These are phyloP conservation scores for Helicoverpa zea DNA, from an alignment of 1,140 invertebrate species.

Conservation along the genomic window DNA sequence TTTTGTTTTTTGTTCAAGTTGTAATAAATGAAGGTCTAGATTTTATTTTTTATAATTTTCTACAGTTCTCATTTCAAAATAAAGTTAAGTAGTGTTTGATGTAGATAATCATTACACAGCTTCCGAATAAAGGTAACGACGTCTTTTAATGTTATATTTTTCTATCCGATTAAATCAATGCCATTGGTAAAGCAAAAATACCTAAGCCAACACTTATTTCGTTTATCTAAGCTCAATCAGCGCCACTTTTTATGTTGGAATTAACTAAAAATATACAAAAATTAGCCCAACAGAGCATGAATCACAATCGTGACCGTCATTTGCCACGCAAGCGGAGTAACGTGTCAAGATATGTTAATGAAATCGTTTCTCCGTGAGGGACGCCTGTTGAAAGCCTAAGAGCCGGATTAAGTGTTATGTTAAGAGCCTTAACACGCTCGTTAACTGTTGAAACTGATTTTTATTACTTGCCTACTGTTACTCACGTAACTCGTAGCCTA, in stretches of 20 bases:
- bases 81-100: too few species aligned
- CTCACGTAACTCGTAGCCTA: background rate
- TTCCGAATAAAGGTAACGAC: too few species aligned
- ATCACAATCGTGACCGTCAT: background rate
- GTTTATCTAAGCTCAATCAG: too few species aligned
- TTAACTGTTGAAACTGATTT: constrained; percentile 47
- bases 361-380: constrained; percentile 41
- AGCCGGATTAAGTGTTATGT: constrained; percentile 48
- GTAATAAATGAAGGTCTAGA: background rate
- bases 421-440: constrained; percentile 44
- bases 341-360: constrained; percentile 47
- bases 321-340: constrained; percentile 4
- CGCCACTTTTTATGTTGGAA: background rate
- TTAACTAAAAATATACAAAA: background rate
- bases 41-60: background rate
- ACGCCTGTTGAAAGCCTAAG: constrained; percentile 38
- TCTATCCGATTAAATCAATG: too few species aligned
- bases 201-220: too few species aligned
- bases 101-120: too few species aligned
- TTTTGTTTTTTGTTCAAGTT: background rate
- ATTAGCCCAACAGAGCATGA: background rate
- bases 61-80: too few species aligned
- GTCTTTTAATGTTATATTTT: too few species aligned
- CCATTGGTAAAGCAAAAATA: too few species aligned
- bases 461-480: constrained; percentile 44